Base-by-base conservation (phyloP, 2,888 invertebrate species). In the Limnephilus marmoratus region DNA sequence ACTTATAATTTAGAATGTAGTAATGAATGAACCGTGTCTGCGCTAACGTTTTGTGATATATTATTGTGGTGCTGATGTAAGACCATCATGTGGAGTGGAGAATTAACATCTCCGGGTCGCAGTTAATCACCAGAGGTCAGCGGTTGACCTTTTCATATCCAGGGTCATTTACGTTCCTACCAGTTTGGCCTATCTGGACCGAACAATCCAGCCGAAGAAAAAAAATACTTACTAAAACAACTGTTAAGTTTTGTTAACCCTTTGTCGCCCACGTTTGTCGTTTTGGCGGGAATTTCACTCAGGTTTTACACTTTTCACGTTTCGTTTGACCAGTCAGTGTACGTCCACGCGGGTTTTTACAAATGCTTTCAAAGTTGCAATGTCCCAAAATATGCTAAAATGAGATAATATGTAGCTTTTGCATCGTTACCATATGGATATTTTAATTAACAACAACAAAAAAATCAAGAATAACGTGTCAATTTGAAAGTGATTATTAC, bases 71-170 rank as follows among this genome's bases (percentile, higher is more conserved):
- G 68, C 68, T 53, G 68, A 68, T 68, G n/a, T 68, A 68, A 68
- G 68, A 68, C 53, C 18, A 53, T 18, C 53, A 53, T 82, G 31
- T 82, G 31, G 81, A 82, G 7, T 34, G 29, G 82, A 31, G 34
- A 31, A 82, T 82, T 82, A 82, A 82, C 81, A 49, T 34, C 81
- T 83, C 90, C 82, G 90, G 90, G 90, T 82, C 90, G 53, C 81
- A 82, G 82, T 49, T 41, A 90, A 90, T 90, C 90, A 41, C 37
- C 90, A 49, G 37, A 90, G 81, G 90, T 90, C 90, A n/a, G 81
- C 12, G 81, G 53, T 68, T 82, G 82, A 82, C 34, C 34, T 82
- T 82, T 82, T 18, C 34, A 82, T 82, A 34, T 82, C 29, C 29
- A 82, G 82, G 34, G 34, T 82, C 82, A 34, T 82, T 82, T 82